Conservation (phyloP, 2,797 vertebrate species). For the Aphelocoma californica region DNA sequence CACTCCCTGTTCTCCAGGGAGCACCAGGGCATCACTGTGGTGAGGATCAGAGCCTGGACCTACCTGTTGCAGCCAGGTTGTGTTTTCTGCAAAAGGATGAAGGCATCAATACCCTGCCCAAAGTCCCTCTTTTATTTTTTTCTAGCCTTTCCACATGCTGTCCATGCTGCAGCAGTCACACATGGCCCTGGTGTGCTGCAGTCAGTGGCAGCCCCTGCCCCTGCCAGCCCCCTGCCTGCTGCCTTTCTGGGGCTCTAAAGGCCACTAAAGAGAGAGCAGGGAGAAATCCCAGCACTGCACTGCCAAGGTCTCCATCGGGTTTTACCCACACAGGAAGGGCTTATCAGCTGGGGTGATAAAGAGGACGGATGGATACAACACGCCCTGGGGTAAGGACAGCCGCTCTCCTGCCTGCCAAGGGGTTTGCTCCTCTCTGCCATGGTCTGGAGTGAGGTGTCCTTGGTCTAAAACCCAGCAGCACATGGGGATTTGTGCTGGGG, state of each 20-base stretch:
- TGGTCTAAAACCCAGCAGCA: background rate
- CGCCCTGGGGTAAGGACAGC: background rate
- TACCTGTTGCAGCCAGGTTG: background rate
- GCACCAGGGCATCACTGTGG: background rate
- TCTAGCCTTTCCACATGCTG: background rate
- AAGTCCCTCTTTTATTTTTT: background rate
- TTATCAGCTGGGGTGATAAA: background rate
- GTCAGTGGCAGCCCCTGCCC: background rate
- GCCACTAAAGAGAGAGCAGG: background rate
- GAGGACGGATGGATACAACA: background rate
- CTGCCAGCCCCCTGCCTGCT: background rate
- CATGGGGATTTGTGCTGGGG: background rate
- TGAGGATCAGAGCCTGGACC: background rate
- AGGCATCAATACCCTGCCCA: background rate
- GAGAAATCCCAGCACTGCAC: background rate
- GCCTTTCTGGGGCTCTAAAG: background rate
- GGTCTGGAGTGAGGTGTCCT: background rate
- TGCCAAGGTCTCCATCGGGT: background rate
- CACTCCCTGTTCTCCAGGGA: background rate
- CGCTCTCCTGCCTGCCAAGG: background rate
- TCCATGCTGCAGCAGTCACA: accelerated
- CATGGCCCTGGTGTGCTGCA: background rate
- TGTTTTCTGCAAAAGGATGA: background rate
- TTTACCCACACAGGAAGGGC: background rate
- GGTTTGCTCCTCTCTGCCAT: background rate